phyloP scores from a whole-genome alignment of 2,113 vertebrate genomes.

The Lota lota region DNA sequence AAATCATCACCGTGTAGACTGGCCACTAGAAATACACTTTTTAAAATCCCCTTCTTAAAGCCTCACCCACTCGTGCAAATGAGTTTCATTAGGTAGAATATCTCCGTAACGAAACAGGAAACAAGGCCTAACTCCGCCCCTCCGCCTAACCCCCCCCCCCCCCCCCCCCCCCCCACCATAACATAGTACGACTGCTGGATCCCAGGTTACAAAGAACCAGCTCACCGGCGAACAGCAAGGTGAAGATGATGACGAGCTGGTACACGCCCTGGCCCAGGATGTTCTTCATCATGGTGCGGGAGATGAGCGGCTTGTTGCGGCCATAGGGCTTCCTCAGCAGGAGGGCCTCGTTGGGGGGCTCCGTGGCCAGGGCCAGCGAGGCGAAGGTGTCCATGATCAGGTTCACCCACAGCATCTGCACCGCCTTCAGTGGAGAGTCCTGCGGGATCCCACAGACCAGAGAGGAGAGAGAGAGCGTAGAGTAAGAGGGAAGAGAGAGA shows the following conservation, averaged over 20 bases:
- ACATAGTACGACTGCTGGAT: too few relatives aligned
- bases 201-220: too few relatives aligned
- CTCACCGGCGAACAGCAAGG: constrained; percentile 94
- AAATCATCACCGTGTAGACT: too few relatives aligned
- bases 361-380: constrained; percentile 95
- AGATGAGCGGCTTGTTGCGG: constrained; percentile 98
- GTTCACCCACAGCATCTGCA: constrained; percentile 99
- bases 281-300: constrained; percentile 99
- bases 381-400: constrained; percentile 99
- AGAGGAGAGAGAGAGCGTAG: neutral
- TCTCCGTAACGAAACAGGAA: too few relatives aligned
- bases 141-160: too few relatives aligned
- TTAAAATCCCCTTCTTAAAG: too few relatives aligned
- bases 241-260: constrained; percentile 92
- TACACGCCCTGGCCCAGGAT: constrained; percentile 95
- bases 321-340: constrained; percentile 94
- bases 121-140: too few relatives aligned
- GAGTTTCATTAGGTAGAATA: too few relatives aligned
- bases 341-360: constrained; percentile 94
- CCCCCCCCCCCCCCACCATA: too few relatives aligned
- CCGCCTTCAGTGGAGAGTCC: constrained; percentile 97
- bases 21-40: too few relatives aligned
- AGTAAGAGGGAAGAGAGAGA: neutral
- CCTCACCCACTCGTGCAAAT: too few relatives aligned
- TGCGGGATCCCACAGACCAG: constrained; percentile 48